Evolutionary conservation across 1,140 invertebrate species (phyloP).

Genomic region (Chrysomallon squamiferum): DNA sequence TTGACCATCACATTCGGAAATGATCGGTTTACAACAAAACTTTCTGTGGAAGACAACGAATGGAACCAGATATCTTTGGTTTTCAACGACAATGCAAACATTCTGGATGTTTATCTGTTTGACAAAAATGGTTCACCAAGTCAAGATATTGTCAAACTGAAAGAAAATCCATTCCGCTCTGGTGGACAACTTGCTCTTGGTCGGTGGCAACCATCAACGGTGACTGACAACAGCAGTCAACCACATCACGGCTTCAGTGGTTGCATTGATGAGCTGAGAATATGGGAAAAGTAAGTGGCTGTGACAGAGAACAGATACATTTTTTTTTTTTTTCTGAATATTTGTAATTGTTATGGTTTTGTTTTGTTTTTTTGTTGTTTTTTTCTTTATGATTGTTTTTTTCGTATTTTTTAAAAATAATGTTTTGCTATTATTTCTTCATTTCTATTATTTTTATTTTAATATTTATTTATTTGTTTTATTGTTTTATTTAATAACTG

Average conservation of each 20-base stretch:
- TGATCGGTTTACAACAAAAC: neutral
- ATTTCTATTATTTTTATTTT: no score
- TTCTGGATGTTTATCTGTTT: constrained; percentile 13
- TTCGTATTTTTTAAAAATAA: no score
- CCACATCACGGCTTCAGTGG: constrained; percentile 25
- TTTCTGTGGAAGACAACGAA: constrained; percentile 15
- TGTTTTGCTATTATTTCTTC: no score
- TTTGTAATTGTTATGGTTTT: no score
- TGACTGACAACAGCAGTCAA: constrained; percentile 12
- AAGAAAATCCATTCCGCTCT: constrained; percentile 9
- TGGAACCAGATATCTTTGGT: constrained; percentile 30
- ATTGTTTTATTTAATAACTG: no score
- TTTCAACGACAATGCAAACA: neutral
- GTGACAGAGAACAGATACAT: no score
- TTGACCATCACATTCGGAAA: constrained; percentile 16
- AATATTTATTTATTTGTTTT: no score
- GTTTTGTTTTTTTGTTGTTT: no score
- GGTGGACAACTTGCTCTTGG: constrained; percentile 29
- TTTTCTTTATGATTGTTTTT: no score
- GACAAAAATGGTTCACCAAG: neutral
- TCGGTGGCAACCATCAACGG: constrained; percentile 26
- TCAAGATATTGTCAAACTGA: neutral
- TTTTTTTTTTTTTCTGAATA: no score
- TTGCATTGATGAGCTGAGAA: constrained; percentile 35
- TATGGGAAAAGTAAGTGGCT: constrained; percentile 30